Evolutionary conservation across 2,797 vertebrate genomes (phyloP), one percentile per base, ranked within the genome.

Genomic region (Coreius guichenoti): DNA sequence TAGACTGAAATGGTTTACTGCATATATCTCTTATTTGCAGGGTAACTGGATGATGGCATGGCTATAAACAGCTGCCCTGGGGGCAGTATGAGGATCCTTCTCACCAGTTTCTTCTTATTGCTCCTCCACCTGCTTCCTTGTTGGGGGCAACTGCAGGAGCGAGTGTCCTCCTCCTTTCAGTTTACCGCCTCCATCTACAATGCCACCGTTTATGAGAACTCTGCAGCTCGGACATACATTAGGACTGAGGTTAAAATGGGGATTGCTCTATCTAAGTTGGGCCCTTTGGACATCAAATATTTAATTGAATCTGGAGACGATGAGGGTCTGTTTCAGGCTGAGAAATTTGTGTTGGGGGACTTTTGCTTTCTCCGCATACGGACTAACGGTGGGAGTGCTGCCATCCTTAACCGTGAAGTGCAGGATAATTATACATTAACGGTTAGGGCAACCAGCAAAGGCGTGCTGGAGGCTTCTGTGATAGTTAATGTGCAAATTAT

Each of bases 351-450:
- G 82, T 93, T 99, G 89, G 98, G 98, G 84, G 96, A 99, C 93
- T 99, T 99, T 91, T 97, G 97, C 91, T 99, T 99, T 92, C 94
- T 99, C 36, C 96, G 98, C 76, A 95, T 99, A 94, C 93, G 95
- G 92, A 99, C 97, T 80, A 98, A 96, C 85, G 96, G 97, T 86
- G 97, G 96, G 88, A 98, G 97, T 75, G 96, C 96, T 58, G 96
- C 95, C 87, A 97, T 95, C 83, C 92, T 99, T 67, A 99, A 99
- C 86, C 94, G 98, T 51, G 98, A 99, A 90, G 97, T 99, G 23
- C 97, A 95, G 92, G 98, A 99, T 90, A 96, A 97, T 91, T 99
- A 99, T 88, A 93, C 95, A 0, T 90, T 99, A 90, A 94, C 92
- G 47, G 93, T 99, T 51, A 97, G 96, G 91, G 98, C 98, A 26